Base-by-base conservation (phyloP, 2,888 invertebrate species). In the Dione juno region DNA sequence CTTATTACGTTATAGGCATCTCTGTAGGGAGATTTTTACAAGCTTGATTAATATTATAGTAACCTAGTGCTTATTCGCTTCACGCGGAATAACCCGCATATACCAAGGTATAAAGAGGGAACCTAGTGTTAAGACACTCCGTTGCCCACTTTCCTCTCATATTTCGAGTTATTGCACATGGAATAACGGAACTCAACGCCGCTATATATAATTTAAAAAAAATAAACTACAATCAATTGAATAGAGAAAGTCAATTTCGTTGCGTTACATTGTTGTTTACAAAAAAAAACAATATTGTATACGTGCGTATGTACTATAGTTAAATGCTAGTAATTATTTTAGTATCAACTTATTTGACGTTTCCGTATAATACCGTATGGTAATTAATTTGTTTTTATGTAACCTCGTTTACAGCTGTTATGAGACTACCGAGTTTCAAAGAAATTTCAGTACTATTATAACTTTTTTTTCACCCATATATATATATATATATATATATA, bases 191-290 rank as follows among this genome's bases (percentile, higher is more conserved):
- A 28, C 28, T 28, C 28, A 28, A 28, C 28, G 28, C 28, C 28
- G 28, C 13, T 6, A 0, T 58, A 8, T 2, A 6, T 19, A 19
- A 41, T n/a, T n/a, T 19, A 41, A 59, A 21, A 59, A 59, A 59
- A 41, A n/a, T 11, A 21, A 58, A 59, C 50, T 41, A 5, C 59
- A 59, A 59, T 67, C 41, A 67, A 67, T 41, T 59, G 50, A 40
- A 52, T 40, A 67, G 67, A 59, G 67, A 67, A 67, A 50, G 67
- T 41, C 48, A 41, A 41, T 41, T 40, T 53, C 65, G 41, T 59
- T 48, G 11, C 67, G 9, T 11, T 40, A 37, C 16, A 41, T 50
- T 50, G 59, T 40, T 21, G 58, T 59, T 48, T 16, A 28, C 21
- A 41, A 50, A 67, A 52, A 67, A 52, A 66, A 54, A 67, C 59